Evolutionary conservation across 2,888 invertebrate species (phyloP).

Genomic region (Bombylius discolor): DNA sequence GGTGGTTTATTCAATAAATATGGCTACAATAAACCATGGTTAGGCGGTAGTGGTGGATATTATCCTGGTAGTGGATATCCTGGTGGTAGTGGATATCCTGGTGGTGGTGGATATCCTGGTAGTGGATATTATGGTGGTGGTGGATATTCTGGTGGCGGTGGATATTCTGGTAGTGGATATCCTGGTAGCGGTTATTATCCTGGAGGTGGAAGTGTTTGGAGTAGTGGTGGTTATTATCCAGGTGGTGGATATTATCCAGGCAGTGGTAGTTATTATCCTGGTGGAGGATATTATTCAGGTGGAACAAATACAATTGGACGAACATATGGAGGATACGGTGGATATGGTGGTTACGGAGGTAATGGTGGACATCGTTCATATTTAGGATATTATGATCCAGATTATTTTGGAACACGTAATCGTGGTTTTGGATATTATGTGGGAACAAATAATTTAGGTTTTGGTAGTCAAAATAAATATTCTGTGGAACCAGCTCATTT

Average conservation of each 20-base stretch:
- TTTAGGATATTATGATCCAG: constrained; percentile 44
- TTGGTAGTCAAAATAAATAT: constrained; percentile 17
- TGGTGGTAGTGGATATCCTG: constrained; percentile 8
- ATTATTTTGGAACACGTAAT: constrained; percentile 42
- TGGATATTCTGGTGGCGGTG: constrained; percentile 11
- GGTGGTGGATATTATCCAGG: constrained; percentile 16
- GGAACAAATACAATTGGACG: constrained; percentile 4
- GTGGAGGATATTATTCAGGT: constrained; percentile 13
- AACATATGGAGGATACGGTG: constrained; percentile 27
- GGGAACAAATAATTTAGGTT: constrained; percentile 29
- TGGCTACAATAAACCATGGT: constrained; percentile 14
- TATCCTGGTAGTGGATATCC: constrained; percentile 8
- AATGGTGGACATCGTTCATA: constrained; percentile 47
- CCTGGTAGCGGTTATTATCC: constrained; percentile 19
- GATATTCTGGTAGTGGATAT: constrained; percentile 13
- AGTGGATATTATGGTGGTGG: constrained; percentile 9
- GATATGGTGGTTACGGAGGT: constrained; percentile 47
- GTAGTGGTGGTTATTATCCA: constrained; percentile 5
- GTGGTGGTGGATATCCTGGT: constrained; percentile 7
- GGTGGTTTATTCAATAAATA: constrained; percentile 31
- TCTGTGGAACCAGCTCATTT: constrained; percentile 7
- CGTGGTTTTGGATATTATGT: constrained; percentile 46
- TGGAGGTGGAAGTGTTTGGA: constrained; percentile 9
- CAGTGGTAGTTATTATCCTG: constrained; percentile 12
- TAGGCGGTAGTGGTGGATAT: constrained; percentile 10